These are phyloP conservation scores for Podarcis muralis DNA, from an alignment of 2,113 vertebrate genomes.

Conservation along the genomic window DNA sequence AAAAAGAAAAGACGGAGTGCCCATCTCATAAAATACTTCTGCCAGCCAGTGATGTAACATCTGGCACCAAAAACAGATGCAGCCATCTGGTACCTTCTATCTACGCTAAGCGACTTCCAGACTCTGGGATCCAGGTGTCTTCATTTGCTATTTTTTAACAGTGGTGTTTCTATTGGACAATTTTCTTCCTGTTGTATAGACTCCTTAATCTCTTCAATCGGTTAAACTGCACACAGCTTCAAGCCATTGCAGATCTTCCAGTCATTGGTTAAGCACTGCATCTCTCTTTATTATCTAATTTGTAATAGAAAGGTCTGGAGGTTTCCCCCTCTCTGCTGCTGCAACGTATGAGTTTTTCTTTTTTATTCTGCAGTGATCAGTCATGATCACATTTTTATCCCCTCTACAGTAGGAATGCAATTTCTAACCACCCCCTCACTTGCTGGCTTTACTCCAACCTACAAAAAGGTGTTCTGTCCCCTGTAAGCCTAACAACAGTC, in stretches of 20 bases:
- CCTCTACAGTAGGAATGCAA: not conserved
- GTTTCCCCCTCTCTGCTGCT: not conserved
- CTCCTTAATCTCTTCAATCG: not conserved
- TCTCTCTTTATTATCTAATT: not conserved
- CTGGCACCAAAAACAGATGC: not conserved
- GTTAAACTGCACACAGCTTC: not conserved
- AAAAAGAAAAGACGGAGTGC: not conserved
- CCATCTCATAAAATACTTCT: not conserved
- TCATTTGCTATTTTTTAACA: not conserved
- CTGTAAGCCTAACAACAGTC: not conserved
- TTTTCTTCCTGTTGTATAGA: not conserved
- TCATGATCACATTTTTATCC: not conserved
- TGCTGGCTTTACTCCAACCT: not conserved
- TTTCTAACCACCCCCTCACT: not conserved
- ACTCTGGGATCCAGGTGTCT: not conserved
- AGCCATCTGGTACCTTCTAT: slow-evolving; percentile 1
- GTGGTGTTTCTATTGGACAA: not conserved
- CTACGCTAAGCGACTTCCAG: not conserved
- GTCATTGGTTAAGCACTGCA: not conserved
- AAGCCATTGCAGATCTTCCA: not conserved
- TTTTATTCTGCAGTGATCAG: not conserved
- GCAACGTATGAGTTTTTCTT: not conserved
- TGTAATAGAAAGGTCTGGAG: not conserved
- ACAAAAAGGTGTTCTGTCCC: not conserved
- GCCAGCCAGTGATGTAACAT: not conserved